phyloP scores from a whole-genome alignment of 1,140 invertebrate genomes.

The Apis laboriosa region DNA sequence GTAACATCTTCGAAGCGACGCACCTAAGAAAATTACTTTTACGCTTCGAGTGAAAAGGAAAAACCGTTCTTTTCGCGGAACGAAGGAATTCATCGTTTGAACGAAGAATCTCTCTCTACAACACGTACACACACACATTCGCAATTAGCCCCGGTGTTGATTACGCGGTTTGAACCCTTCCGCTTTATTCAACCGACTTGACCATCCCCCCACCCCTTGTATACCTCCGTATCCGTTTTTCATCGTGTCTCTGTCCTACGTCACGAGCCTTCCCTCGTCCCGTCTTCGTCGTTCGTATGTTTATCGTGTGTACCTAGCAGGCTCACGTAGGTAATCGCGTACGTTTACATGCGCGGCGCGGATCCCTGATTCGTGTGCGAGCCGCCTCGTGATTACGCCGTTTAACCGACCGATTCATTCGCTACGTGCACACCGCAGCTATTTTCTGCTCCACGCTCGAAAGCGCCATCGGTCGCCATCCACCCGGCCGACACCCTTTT shows the following conservation, averaged over 20 bases:
- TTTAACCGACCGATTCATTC: conserved; percentile 70
- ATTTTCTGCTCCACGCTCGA: conserved; percentile 23
- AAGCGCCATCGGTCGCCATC: not conserved
- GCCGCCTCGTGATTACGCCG: conserved; percentile 70
- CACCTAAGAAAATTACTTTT: no score
- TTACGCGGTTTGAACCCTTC: conserved; percentile 64
- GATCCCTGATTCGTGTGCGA: conserved; percentile 65
- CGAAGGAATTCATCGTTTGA: not conserved
- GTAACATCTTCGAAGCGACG: no score
- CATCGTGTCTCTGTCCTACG: not conserved
- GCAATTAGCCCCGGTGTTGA: conserved; percentile 71
- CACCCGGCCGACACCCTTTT: not conserved
- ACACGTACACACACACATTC: conserved; percentile 51
- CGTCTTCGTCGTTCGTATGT: conserved; percentile 42
- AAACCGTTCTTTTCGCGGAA: not conserved
- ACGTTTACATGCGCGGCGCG: conserved; percentile 58
- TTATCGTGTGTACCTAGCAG: conserved; percentile 45
- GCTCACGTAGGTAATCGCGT: conserved; percentile 60
- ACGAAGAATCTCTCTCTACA: conserved; percentile 19
- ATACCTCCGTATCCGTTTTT: not conserved
- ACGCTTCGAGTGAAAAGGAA: not conserved
- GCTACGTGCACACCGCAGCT: conserved; percentile 56
- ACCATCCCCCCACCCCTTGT: not conserved
- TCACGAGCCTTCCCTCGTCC: conserved; percentile 6
- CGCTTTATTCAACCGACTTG: conserved; percentile 1